These are phyloP conservation scores for Loris lydekkerianus DNA, from an alignment of 2,797 vertebrate species.

Conservation along the genomic window DNA sequence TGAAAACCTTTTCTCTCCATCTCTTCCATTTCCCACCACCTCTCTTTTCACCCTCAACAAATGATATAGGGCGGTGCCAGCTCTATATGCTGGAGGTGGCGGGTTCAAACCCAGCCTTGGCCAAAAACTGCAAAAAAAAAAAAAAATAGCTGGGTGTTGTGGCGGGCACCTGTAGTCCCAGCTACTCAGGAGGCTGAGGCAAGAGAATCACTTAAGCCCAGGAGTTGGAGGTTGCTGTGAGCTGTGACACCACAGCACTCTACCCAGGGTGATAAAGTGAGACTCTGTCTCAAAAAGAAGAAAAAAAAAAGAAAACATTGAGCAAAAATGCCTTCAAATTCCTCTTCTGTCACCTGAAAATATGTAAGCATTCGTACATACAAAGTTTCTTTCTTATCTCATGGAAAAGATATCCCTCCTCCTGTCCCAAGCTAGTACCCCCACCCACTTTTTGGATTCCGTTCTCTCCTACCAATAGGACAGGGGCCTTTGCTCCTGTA, in stretches of 20 bases:
- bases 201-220: too few relatives aligned
- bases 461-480: not conserved
- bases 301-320: not conserved
- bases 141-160: too few relatives aligned
- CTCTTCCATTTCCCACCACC: not conserved
- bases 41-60: not conserved
- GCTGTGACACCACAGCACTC: too few relatives aligned
- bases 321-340: not conserved
- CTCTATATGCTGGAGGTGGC: too few relatives aligned
- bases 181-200: too few relatives aligned
- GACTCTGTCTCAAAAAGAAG: too few relatives aligned
- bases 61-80: not conserved
- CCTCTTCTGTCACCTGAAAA: not conserved
- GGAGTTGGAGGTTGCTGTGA: too few relatives aligned
- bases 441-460: not conserved
- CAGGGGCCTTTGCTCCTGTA: not conserved
- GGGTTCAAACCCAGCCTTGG: too few relatives aligned
- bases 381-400: too few relatives aligned
- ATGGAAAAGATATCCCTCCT: not conserved
- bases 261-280: too few relatives aligned
- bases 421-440: not conserved
- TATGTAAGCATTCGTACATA: accelerated
- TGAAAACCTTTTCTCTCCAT: not conserved
- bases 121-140: too few relatives aligned
- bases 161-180: too few relatives aligned